Evolutionary conservation across 2,113 vertebrate genomes (phyloP).

Genomic region (Gobio gobio): DNA sequence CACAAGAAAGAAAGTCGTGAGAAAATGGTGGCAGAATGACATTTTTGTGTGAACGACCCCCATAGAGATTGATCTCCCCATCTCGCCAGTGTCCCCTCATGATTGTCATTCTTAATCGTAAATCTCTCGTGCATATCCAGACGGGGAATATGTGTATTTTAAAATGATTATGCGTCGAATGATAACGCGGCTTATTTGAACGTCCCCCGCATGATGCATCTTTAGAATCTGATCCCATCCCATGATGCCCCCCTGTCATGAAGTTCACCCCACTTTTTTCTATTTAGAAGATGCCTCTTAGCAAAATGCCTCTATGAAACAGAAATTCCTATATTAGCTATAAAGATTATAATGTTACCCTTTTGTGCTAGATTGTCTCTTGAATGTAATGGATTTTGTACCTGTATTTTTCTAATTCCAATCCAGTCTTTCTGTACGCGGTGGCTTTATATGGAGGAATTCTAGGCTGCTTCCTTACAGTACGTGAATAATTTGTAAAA

Average conservation of each 20-base stretch:
- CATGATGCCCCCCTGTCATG: conserved; percentile 67
- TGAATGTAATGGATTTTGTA: conserved; percentile 87
- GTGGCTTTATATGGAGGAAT: conserved; percentile 67
- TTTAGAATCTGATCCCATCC: conserved; percentile 63
- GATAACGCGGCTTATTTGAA: conserved; percentile 54
- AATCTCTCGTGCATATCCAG: conserved; percentile 14
- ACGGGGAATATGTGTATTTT: conserved; percentile 20
- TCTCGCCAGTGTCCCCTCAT: conserved; percentile 51
- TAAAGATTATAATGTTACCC: conserved; percentile 74
- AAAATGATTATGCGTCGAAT: conserved; percentile 67
- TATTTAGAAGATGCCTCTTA: conserved; percentile 66
- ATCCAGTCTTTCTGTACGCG: conserved; percentile 77
- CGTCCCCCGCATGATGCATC: conserved; percentile 63
- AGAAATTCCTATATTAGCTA: conserved; percentile 79
- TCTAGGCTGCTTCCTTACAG: conserved; percentile 68
- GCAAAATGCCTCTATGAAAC: conserved; percentile 78
- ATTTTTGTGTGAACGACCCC: neutral
- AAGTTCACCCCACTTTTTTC: conserved; percentile 67
- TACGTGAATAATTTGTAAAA: conserved; percentile 69
- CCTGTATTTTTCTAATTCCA: conserved; percentile 84
- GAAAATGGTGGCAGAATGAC: neutral
- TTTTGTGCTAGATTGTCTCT: conserved; percentile 85
- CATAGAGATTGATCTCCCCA: conserved; percentile 6
- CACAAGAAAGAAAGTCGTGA: neutral
- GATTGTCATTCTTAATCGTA: conserved; percentile 34